Conservation (phyloP, 1,140 invertebrate genomes). For the Triops cancriformis region DNA sequence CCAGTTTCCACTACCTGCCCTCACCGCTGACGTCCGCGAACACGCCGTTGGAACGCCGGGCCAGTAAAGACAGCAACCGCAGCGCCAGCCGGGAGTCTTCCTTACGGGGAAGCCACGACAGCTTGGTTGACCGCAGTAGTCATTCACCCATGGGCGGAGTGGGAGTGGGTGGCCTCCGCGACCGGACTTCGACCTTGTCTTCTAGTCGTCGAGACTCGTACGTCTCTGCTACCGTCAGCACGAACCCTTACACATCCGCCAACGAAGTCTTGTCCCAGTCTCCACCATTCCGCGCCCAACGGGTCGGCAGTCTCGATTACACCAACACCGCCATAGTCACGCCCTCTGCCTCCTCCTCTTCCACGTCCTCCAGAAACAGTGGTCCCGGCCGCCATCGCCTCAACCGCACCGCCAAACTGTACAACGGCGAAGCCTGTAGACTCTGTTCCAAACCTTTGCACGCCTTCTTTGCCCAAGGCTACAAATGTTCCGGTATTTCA, state of each 20-base stretch:
- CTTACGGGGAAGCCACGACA: conserved; percentile 21
- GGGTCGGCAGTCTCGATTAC: conserved; percentile 11
- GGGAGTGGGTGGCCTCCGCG: neutral
- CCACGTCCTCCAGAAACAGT: neutral
- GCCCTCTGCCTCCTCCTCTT: neutral
- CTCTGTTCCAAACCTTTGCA: conserved; percentile 68
- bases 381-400: conserved; percentile 23
- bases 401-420: conserved; percentile 43
- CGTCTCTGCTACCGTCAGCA: conserved; percentile 17
- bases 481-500: conserved; percentile 57
- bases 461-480: conserved; percentile 67
- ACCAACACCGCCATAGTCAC: neutral
- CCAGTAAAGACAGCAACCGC: conserved; percentile 25
- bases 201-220: conserved; percentile 1
- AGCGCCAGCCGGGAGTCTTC: conserved; percentile 24
- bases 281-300: neutral
- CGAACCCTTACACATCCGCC: neutral
- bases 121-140: conserved; percentile 7
- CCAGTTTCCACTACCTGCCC: neutral
- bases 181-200: neutral
- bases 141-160: neutral
- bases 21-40: neutral
- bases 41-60: neutral
- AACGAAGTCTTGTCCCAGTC: conserved; percentile 7
- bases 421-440: conserved; percentile 66